Percentiles rank a stretch among this genome's conserved stretches.
These are phyloP conservation scores for Falco naumanni DNA, from an alignment of 2,797 vertebrate genomes.

Conservation along the genomic window DNA sequence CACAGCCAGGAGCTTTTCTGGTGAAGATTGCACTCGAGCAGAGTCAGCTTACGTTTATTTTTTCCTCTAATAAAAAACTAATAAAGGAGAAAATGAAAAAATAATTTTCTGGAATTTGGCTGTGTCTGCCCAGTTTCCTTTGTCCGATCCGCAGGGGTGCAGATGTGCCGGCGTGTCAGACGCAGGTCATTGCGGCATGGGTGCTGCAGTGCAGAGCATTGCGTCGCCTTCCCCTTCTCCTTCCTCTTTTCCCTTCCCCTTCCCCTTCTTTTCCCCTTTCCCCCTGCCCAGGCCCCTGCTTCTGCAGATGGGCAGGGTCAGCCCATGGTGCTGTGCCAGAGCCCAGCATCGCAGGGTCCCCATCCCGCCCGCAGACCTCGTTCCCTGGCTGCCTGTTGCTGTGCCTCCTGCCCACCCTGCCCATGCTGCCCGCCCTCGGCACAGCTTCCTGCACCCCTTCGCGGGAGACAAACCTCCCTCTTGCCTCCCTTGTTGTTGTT, in stretches of 20 bases:
- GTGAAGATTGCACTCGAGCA: neutral
- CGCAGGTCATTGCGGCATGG: neutral
- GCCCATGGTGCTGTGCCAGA: neutral
- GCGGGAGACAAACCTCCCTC: neutral
- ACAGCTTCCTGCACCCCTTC: neutral
- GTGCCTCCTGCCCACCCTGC: neutral
- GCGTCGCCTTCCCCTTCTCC: neutral
- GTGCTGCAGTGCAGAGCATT: neutral
- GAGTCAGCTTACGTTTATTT: constrained; percentile 12
- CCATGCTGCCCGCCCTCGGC: neutral
- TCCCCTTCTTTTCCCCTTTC: too few relatives aligned
- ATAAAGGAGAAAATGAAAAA: constrained; percentile 73
- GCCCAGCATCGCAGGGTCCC: neutral
- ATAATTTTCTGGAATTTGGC: constrained; percentile 58
- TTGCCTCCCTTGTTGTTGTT: neutral
- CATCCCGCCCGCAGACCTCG: neutral
- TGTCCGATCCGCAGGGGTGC: fast-evolving
- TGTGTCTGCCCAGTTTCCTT: constrained; percentile 44
- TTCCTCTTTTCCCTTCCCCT: too few relatives aligned
- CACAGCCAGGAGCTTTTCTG: neutral
- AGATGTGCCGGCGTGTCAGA: neutral
- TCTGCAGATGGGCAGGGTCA: neutral
- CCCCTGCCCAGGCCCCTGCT: neutral
- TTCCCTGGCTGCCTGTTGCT: fast-evolving
- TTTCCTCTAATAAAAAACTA: constrained; percentile 64